phyloP scores from a whole-genome alignment of 2,888 invertebrate species.

The Sclerodermus sp. region DNA sequence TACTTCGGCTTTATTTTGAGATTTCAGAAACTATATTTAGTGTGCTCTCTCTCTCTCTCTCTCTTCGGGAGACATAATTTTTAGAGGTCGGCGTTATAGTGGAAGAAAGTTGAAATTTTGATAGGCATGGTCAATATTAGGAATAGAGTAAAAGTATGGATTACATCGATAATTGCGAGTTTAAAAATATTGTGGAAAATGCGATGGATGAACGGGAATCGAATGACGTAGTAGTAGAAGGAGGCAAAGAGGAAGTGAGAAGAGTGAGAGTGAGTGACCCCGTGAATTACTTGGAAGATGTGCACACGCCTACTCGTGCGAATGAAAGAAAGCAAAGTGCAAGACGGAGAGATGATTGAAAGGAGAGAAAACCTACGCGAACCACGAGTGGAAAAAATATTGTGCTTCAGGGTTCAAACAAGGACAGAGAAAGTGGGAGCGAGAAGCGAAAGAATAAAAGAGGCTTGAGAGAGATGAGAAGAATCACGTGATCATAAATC shows the following conservation, averaged over 20 bases:
- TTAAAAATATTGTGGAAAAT: too few relatives aligned
- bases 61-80: too few relatives aligned
- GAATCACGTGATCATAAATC: constrained; percentile 23
- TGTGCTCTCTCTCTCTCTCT: not conserved
- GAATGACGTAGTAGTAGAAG: not conserved
- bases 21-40: too few relatives aligned
- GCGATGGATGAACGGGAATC: not conserved
- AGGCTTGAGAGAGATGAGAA: constrained; percentile 1
- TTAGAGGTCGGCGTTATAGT: too few relatives aligned
- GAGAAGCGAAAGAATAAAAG: not conserved
- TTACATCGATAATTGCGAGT: too few relatives aligned
- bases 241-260: too few relatives aligned
- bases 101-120: too few relatives aligned
- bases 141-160: too few relatives aligned
- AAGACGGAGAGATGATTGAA: not conserved
- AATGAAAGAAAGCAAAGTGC: constrained; percentile 6
- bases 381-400: not conserved
- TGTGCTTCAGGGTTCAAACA: not conserved
- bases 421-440: constrained; percentile 2
- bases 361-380: constrained; percentile 4
- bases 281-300: not conserved
- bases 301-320: not conserved
- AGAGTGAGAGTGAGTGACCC: not conserved
- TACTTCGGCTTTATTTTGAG: too few relatives aligned
- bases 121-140: too few relatives aligned